Percentiles rank a stretch among this genome's conserved stretches.
Conservation (phyloP, 2,113 vertebrate genomes). For the Megaptera novaeangliae region DNA sequence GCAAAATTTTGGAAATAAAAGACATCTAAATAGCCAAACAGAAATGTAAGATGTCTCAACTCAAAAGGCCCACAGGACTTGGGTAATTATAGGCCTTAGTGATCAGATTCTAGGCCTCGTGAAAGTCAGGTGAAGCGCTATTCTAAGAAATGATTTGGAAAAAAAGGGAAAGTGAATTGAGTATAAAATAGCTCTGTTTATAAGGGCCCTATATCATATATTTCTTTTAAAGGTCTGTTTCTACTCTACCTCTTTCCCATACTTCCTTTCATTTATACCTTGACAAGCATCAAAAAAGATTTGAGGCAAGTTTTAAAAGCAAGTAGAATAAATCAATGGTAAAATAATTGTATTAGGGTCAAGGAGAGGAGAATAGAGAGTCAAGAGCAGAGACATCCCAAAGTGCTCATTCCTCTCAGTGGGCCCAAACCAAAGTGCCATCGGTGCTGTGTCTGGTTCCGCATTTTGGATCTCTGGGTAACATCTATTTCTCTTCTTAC, state of each 20-base stretch:
- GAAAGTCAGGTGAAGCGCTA: background rate
- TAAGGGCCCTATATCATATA: background rate
- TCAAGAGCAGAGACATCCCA: background rate
- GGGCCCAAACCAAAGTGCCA: background rate
- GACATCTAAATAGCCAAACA: background rate
- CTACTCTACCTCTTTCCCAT: background rate
- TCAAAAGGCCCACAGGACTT: background rate
- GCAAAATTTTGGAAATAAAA: background rate
- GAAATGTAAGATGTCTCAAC: background rate
- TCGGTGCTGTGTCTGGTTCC: background rate
- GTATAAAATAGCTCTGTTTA: background rate
- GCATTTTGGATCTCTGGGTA: background rate
- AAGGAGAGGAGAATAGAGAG: background rate
- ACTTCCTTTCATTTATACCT: background rate
- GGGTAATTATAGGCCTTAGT: background rate
- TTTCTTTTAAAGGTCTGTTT: background rate
- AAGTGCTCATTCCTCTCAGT: background rate
- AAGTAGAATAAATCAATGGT: background rate
- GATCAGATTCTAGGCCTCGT: background rate
- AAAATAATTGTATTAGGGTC: background rate
- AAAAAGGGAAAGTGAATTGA: background rate
- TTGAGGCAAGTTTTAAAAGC: background rate
- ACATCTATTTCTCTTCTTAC: background rate
- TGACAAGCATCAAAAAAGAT: background rate
- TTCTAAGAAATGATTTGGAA: background rate